Evolutionary conservation across 1,140 invertebrate genomes (phyloP).

Genomic region (Scaptomyza pallida): DNA sequence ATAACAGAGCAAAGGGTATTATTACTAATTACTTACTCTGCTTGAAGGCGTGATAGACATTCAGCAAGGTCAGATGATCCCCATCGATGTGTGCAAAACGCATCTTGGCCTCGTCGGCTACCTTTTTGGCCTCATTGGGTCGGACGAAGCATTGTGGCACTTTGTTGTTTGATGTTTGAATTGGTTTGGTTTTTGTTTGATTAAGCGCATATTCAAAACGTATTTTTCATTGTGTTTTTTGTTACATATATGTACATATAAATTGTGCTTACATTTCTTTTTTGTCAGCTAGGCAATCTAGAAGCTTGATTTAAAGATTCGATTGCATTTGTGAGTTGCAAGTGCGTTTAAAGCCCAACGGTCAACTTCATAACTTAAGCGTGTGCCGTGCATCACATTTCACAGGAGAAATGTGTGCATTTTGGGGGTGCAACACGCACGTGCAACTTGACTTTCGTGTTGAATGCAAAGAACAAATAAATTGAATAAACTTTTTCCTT

Average conservation of each 20-base stretch:
- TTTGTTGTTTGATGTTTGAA: constrained; percentile 85
- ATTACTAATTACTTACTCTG: constrained; percentile 92
- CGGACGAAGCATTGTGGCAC: constrained; percentile 99
- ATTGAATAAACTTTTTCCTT: constrained; percentile 80
- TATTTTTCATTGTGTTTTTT: constrained; percentile 28
- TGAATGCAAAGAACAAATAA: constrained; percentile 84
- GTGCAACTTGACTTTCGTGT: constrained; percentile 76
- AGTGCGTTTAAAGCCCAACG: constrained; percentile 51
- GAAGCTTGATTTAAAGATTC: constrained; percentile 71
- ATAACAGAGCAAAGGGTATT: background rate
- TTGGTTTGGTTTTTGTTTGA: constrained; percentile 71
- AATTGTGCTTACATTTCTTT: constrained; percentile 72
- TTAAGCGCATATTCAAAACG: constrained; percentile 71
- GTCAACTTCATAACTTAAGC: constrained; percentile 3
- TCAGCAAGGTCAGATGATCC: constrained; percentile 98
- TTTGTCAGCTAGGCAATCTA: constrained; percentile 77
- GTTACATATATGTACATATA: constrained; percentile 60
- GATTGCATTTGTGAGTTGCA: constrained; percentile 81
- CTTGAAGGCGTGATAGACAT: constrained; percentile 99
- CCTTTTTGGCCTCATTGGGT: constrained; percentile 99
- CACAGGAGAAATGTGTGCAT: constrained; percentile 42
- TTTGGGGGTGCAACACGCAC: constrained; percentile 51
- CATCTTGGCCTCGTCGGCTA: constrained; percentile 99
- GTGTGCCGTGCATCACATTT: constrained; percentile 30
- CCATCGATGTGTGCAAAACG: constrained; percentile 99